A percentile compares a stretch with the other conserved stretches of the same genome.
Conservation (phyloP, 2,797 vertebrate genomes). For the Acanthopagrus latus region DNA sequence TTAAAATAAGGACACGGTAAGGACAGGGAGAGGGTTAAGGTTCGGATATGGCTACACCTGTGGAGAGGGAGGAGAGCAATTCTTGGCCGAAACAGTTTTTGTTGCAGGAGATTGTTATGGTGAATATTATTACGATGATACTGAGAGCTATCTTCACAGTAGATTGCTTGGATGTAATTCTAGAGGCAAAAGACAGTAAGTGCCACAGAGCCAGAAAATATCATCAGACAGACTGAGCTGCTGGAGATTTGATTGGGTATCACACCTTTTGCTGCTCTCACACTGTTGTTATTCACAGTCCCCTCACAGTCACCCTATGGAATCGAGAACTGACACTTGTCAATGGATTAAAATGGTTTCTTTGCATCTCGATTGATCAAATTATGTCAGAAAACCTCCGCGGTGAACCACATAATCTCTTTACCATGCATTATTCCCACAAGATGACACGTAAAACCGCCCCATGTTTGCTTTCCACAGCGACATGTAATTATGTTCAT, state of each 20-base stretch:
- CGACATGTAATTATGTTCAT: conserved; percentile 52
- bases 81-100: neutral
- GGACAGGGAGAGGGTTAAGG: no score
- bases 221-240: conserved; percentile 11
- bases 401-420: conserved; percentile 34
- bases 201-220: conserved; percentile 8
- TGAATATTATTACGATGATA: neutral
- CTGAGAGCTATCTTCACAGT: neutral
- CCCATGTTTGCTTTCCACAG: conserved; percentile 42
- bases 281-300: neutral
- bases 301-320: neutral
- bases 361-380: conserved; percentile 18
- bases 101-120: neutral
- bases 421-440: conserved; percentile 48
- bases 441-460: conserved; percentile 27
- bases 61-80: neutral
- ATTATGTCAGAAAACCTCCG: conserved; percentile 14
- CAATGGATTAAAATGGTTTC: conserved; percentile 16
- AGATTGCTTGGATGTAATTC: neutral
- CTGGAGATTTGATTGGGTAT: conserved; percentile 21
- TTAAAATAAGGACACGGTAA: no score
- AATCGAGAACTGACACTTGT: conserved; percentile 1
- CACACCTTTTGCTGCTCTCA: neutral
- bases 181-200: neutral
- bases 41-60: neutral